A percentile compares a stretch with the other conserved stretches of the same genome.
Evolutionary conservation across 2,797 vertebrate genomes (phyloP).

Genomic region (Sebastes steindachneri): DNA sequence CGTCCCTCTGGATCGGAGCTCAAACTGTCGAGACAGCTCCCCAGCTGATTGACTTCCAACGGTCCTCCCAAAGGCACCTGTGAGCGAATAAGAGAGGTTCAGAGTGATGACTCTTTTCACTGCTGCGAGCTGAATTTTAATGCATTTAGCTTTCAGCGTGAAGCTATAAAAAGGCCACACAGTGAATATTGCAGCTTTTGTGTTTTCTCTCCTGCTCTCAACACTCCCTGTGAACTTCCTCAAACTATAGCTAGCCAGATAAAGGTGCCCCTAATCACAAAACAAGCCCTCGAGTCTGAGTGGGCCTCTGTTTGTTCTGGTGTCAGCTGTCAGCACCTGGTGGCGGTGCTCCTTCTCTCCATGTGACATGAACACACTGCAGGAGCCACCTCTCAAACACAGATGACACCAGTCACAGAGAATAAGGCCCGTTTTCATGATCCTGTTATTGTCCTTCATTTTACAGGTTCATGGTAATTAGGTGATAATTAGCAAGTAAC

Average conservation of each 20-base stretch:
- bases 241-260: constrained; percentile 11
- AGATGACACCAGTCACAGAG: constrained; percentile 66
- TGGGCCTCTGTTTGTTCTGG: constrained; percentile 64
- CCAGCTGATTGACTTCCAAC: constrained; percentile 61
- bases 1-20: constrained; percentile 44
- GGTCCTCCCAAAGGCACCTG: constrained; percentile 67
- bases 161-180: constrained; percentile 41
- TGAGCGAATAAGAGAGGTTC: constrained; percentile 47
- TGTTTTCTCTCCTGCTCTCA: constrained; percentile 14
- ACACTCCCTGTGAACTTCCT: constrained; percentile 33
- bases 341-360: constrained; percentile 55
- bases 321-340: constrained; percentile 78
- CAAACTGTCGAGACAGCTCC: constrained; percentile 43
- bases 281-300: constrained; percentile 44
- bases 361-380: constrained; percentile 74
- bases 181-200: constrained; percentile 18
- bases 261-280: constrained; percentile 55
- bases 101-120: constrained; percentile 42
- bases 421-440: not conserved
- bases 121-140: constrained; percentile 58
- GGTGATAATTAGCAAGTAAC: no score
- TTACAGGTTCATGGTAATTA: no score
- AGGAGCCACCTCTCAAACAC: constrained; percentile 62
- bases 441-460: not conserved
- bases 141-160: constrained; percentile 50